phyloP scores from a whole-genome alignment of 1,140 invertebrate species.

The Achatina immaculata region DNA sequence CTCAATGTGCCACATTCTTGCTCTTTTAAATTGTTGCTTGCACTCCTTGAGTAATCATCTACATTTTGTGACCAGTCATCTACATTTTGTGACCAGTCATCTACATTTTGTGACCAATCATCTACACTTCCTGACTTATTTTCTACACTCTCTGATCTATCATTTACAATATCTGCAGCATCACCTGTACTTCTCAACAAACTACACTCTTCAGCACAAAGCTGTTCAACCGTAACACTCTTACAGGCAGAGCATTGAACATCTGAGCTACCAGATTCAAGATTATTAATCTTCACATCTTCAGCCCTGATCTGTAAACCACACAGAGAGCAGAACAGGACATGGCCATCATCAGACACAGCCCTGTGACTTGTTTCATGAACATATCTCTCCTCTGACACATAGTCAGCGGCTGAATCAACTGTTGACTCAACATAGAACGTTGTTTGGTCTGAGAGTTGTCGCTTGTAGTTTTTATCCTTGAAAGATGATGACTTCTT shows the following conservation, averaged over 20 bases:
- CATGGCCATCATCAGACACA: background rate
- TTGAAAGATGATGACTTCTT: slow-evolving; percentile 29
- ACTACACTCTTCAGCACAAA: background rate
- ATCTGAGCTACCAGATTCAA: background rate
- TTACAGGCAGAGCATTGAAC: background rate
- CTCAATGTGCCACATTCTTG: too few relatives aligned
- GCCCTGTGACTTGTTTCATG: too few relatives aligned
- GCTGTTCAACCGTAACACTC: background rate
- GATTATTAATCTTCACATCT: background rate
- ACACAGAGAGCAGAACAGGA: background rate
- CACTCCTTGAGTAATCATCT: too few relatives aligned
- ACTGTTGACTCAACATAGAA: slow-evolving; percentile 16
- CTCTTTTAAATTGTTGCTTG: too few relatives aligned
- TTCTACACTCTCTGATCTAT: background rate
- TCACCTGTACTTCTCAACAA: background rate
- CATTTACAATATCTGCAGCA: background rate
- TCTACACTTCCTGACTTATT: background rate
- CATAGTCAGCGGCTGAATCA: too few relatives aligned
- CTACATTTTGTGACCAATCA: too few relatives aligned
- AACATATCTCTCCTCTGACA: too few relatives aligned
- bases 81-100: too few relatives aligned
- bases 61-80: too few relatives aligned
- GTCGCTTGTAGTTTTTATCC: background rate
- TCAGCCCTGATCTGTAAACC: background rate
- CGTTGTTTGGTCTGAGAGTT: background rate